Evolutionary conservation across 2,797 vertebrate genomes (phyloP).

Genomic region (Chelonia mydas): DNA sequence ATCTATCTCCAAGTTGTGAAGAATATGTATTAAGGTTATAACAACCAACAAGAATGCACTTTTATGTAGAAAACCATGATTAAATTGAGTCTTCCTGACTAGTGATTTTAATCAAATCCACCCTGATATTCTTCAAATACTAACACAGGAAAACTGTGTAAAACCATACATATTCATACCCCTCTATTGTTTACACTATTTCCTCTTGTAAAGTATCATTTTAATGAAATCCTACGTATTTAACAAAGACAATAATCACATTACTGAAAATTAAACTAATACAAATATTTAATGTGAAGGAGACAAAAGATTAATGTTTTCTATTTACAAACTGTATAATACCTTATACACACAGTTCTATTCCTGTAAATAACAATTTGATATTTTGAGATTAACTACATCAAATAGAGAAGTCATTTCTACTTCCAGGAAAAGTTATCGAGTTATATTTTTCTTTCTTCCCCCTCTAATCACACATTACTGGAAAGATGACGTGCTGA

Average conservation of each 20-base stretch:
- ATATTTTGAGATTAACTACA: constrained; percentile 30
- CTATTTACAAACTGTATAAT: constrained; percentile 57
- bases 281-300: background rate
- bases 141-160: background rate
- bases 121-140: background rate
- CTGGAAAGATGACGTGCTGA: background rate
- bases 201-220: constrained; percentile 43
- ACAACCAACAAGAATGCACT: too few species aligned
- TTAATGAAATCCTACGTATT: background rate
- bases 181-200: background rate
- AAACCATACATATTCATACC: background rate
- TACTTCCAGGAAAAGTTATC: constrained; percentile 62
- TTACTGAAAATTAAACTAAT: constrained; percentile 49
- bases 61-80: too few species aligned
- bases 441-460: background rate
- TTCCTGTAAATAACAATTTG: constrained; percentile 56
- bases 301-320: background rate
- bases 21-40: too few species aligned
- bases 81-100: too few species aligned
- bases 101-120: too few species aligned
- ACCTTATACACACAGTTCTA: background rate
- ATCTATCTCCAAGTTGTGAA: too few species aligned
- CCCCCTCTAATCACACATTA: constrained; percentile 53
- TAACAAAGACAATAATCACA: background rate
- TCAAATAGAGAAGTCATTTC: constrained; percentile 59